Evolutionary conservation across 2,113 vertebrate genomes (phyloP).

Genomic region (Psilopogon haemacephalus): DNA sequence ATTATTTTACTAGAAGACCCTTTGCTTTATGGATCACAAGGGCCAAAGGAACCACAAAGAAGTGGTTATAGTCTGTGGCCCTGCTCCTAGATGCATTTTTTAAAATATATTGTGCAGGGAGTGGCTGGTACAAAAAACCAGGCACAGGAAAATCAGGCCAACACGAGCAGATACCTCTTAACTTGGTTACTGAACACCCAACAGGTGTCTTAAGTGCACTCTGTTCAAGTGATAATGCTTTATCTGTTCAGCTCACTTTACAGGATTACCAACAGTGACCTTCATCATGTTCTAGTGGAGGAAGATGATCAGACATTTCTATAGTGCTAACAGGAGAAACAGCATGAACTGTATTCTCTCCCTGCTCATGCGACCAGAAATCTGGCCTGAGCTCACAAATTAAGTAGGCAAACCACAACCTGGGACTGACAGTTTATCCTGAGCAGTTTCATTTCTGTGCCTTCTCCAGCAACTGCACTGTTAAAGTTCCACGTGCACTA

Average conservation of each 20-base stretch:
- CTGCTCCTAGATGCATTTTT: not conserved
- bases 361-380: not conserved
- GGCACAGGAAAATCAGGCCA: not conserved
- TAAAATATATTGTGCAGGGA: not conserved
- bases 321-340: not conserved
- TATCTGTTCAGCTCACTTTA: not conserved
- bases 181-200: not conserved
- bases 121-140: not conserved
- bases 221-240: not conserved
- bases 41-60: not conserved
- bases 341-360: fast-evolving
- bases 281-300: not conserved
- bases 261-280: not conserved
- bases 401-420: not conserved
- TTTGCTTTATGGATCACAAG: not conserved
- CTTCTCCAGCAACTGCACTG: not conserved
- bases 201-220: fast-evolving
- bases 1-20: not conserved
- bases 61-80: not conserved
- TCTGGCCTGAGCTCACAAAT: not conserved
- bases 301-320: not conserved
- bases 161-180: not conserved
- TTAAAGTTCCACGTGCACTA: not conserved
- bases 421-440: not conserved
- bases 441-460: not conserved